Evolutionary conservation across 1,140 invertebrate species (phyloP), one percentile per base, ranked within the genome.

Genomic region (Panulirus ornatus): DNA sequence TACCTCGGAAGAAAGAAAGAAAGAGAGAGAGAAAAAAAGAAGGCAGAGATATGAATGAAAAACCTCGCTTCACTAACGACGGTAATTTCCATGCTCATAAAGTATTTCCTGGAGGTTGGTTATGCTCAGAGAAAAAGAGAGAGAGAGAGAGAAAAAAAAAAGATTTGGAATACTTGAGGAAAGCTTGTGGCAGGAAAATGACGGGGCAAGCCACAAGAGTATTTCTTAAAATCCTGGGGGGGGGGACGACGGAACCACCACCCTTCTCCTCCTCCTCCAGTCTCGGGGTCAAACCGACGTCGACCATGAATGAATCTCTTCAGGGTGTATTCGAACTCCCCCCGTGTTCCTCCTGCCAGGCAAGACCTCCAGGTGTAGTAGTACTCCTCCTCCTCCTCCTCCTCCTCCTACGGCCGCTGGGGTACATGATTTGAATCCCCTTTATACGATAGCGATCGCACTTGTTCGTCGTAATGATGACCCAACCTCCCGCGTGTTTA

Each of bases 291-390:
- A 82, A 81, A 88, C 76, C 78, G 51, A 83, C 78, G 87, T 73
- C 79, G 83, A 42, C 78, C 76, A 73, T 82, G 87, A 88, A 88
- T 88, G 87, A 82, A 82, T 82, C 78, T 82, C 63, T 54, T 88
- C 78, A 38, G 36, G 78, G 40, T 36, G 42, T 42, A 75, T 73
- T 85, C 83, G 83, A 75, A 66, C 30, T 2, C 76, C 8, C 3
- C 47, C 54, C 63, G 30, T 40, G 51, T 19, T 34, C 27, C 40
- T 34, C 40, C 27, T n/a, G n/a, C n/a, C n/a, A n/a, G n/a, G n/a
- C n/a, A n/a, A n/a, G n/a, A n/a, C n/a, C n/a, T n/a, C n/a, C n/a
- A n/a, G n/a, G n/a, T n/a, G 2, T 22, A 22, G 38, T n/a, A 79
- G 1, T n/a, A n/a, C n/a, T n/a, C n/a, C n/a, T n/a, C n/a, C n/a